Conservation (phyloP, 2,888 invertebrate species). For the Heteropelma amictum region DNA sequence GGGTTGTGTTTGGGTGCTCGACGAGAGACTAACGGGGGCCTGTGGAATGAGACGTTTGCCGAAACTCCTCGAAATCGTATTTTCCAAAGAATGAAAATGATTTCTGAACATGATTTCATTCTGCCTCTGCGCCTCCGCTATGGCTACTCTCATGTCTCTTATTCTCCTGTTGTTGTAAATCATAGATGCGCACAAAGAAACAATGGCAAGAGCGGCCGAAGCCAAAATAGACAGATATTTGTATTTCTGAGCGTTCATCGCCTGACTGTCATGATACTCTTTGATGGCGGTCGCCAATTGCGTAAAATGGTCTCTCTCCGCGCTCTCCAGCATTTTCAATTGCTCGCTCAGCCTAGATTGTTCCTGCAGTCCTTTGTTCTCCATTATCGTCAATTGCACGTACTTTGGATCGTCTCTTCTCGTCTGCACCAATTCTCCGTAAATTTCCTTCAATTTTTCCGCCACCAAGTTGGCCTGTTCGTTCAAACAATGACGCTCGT, state of each 20-base stretch:
- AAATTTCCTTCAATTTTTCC: slow-evolving; percentile 71
- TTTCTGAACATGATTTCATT: slow-evolving; percentile 64
- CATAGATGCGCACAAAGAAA: slow-evolving; percentile 71
- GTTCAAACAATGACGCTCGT: slow-evolving; percentile 65
- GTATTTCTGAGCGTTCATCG: slow-evolving; percentile 72
- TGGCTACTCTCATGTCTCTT: slow-evolving; percentile 63
- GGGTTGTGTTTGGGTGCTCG: too few relatives aligned
- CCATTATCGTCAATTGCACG: slow-evolving; percentile 72
- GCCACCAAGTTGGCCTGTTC: slow-evolving; percentile 61
- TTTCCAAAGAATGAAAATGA: slow-evolving; percentile 56
- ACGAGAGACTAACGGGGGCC: too few relatives aligned
- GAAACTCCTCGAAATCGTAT: slow-evolving; percentile 12
- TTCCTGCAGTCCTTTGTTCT: slow-evolving; percentile 73
- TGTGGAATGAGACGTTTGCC: not conserved
- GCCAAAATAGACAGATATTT: slow-evolving; percentile 74
- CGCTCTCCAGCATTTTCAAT: slow-evolving; percentile 69
- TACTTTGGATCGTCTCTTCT: slow-evolving; percentile 74
- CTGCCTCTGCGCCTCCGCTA: slow-evolving; percentile 63
- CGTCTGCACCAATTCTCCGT: slow-evolving; percentile 72
- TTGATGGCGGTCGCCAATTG: slow-evolving; percentile 74
- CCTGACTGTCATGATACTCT: slow-evolving; percentile 74
- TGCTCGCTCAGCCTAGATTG: slow-evolving; percentile 64
- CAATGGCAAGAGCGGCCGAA: slow-evolving; percentile 68
- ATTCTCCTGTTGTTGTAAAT: slow-evolving; percentile 73
- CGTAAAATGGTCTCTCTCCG: slow-evolving; percentile 72